Base-by-base conservation (phyloP, 2,888 invertebrate genomes). In the Platerodrilus igneus region DNA sequence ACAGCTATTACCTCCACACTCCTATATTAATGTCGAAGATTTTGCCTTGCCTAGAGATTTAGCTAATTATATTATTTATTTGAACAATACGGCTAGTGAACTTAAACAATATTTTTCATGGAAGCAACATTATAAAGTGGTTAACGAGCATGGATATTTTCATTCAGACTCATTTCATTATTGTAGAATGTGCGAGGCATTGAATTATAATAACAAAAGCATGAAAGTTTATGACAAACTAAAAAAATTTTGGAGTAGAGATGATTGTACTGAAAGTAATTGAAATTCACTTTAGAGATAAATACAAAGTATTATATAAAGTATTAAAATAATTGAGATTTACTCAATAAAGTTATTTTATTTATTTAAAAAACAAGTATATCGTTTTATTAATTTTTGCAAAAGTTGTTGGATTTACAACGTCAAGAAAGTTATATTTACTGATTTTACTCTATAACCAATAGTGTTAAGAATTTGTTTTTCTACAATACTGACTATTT, bases 71-170 rank as follows among this genome's bases (percentile, higher is more conserved):
- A 63, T 84, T 5, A 51, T 55, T 2, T 63, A 67, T 36, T 63
- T 83, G 28, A 69, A 74, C 41, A 50, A 52, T 6, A 62, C 71
- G 2, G 51, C 62, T 4, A 61, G 57, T 1, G 67, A 72, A 10
- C 69, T 67, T 47, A 48, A 69, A 17, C 53, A 60, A 1, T 78
- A 71, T 49, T 81, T 80, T 46, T 52, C 62, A 32, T 84, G 83
- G 84, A 74, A 79, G 40, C 65, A 62, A 13, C 40, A 72, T 40
- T 83, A 75, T 55, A 55, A 68, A 40, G 67, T 80, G 1, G 33
- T 73, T 0, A 81, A 82, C 50, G 82, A 83, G 53, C 82, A 83
- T 55, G 83, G 82, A 0, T 83, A 79, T 57, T 82, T 81, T 52
- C 72, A 75, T 8, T 72, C 75, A 1, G 62, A 62, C 6, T 78